phyloP scores from a whole-genome alignment of 2,888 invertebrate genomes.

The Maniola hyperantus region DNA sequence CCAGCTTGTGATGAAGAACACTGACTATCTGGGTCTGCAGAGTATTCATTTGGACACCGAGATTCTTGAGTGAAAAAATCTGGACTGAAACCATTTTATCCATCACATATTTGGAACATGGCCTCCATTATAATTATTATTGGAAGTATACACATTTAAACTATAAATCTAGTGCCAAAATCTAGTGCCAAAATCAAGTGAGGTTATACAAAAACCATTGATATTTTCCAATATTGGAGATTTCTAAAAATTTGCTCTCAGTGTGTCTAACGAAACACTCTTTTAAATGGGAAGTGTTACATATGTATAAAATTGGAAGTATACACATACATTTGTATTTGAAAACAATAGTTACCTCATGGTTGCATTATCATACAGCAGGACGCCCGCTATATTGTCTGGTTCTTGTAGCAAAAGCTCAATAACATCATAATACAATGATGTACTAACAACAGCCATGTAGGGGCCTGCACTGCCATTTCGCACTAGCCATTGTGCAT shows the following conservation, averaged over 20 bases:
- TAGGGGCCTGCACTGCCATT: constrained; percentile 91
- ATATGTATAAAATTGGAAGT: too few species aligned
- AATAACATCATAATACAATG: constrained; percentile 83
- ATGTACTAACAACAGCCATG: constrained; percentile 86
- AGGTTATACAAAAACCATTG: too few species aligned
- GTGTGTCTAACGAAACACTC: too few species aligned
- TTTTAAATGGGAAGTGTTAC: too few species aligned
- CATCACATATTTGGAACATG: neutral
- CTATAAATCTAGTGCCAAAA: too few species aligned
- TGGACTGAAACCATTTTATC: constrained; percentile 53
- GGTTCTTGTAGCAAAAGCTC: constrained; percentile 78
- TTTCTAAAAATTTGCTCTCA: too few species aligned
- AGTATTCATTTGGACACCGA: constrained; percentile 91
- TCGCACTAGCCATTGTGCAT: constrained; percentile 88
- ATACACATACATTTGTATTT: too few species aligned
- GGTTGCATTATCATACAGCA: constrained; percentile 81
- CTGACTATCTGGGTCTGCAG: constrained; percentile 68
- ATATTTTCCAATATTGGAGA: too few species aligned
- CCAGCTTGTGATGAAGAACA: constrained; percentile 73
- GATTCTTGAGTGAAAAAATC: constrained; percentile 84
- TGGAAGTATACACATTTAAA: too few species aligned
- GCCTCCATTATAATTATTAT: too few species aligned
- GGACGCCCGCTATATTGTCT: constrained; percentile 85
- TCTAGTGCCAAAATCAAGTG: too few species aligned
- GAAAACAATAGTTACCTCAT: constrained; percentile 55